Evolutionary conservation across 2,888 invertebrate species (phyloP).

Genomic region (Plebejus anna): DNA sequence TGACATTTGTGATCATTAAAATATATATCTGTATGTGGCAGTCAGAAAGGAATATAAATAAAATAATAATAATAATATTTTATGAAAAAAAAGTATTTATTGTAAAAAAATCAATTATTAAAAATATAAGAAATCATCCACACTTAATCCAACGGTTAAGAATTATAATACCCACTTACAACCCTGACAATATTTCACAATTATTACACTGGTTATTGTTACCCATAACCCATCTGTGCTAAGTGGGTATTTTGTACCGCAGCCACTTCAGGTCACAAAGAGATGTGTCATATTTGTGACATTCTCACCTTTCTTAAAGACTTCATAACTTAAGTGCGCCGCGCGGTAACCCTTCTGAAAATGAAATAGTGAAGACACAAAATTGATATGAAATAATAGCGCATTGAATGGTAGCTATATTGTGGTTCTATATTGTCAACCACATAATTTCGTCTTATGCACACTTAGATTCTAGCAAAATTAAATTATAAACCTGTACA

Average conservation of each 20-base stretch:
- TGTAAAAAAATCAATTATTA: background rate
- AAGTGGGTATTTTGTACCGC: conserved; percentile 53
- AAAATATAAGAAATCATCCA: conserved; percentile 9
- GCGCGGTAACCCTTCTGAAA: conserved; percentile 4
- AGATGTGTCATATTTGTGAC: conserved; percentile 57
- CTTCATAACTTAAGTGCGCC: conserved; percentile 28
- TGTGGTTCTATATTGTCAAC: no score
- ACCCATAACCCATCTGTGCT: conserved; percentile 45
- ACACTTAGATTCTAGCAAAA: no score
- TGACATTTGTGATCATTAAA: no score
- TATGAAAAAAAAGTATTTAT: no score
- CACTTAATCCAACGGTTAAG: conserved; percentile 30
- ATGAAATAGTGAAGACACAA: background rate
- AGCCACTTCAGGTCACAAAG: conserved; percentile 63
- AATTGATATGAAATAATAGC: background rate
- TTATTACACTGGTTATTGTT: conserved; percentile 51
- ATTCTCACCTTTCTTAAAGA: conserved; percentile 35
- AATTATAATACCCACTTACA: conserved; percentile 51
- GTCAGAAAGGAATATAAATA: no score
- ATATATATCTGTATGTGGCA: no score
- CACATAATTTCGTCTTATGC: no score
- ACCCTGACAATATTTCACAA: conserved; percentile 48
- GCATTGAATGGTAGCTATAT: background rate
- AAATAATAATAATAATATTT: background rate
- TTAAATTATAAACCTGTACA: no score